phyloP scores from a whole-genome alignment of 2,113 vertebrate genomes.

The Cromileptes altivelis region DNA sequence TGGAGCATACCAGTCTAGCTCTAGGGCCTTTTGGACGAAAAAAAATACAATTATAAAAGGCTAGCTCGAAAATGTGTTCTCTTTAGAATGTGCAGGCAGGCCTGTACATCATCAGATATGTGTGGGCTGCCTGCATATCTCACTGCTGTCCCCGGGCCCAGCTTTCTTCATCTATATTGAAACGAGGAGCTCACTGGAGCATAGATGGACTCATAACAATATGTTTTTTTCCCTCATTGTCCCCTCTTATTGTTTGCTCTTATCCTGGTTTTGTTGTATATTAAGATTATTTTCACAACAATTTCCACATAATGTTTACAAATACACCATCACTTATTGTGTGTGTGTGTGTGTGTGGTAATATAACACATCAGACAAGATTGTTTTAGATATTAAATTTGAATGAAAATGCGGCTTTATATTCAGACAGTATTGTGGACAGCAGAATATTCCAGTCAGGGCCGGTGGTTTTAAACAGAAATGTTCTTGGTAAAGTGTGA shows the following conservation, averaged over 20 bases:
- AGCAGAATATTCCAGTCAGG: background rate
- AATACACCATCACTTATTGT: slow-evolving; percentile 19
- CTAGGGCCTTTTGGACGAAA: slow-evolving; percentile 73
- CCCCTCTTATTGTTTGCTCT: slow-evolving; percentile 65
- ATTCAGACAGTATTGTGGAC: background rate
- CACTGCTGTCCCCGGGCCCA: slow-evolving; percentile 77
- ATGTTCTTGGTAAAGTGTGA: background rate
- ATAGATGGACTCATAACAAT: slow-evolving; percentile 74
- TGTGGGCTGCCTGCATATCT: slow-evolving; percentile 80
- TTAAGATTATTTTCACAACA: slow-evolving; percentile 66
- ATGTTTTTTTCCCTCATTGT: slow-evolving; percentile 70
- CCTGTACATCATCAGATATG: slow-evolving; percentile 84
- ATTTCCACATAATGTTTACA: slow-evolving; percentile 57
- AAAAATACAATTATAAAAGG: slow-evolving; percentile 82
- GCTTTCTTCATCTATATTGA: slow-evolving; percentile 80
- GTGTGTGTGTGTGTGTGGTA: background rate
- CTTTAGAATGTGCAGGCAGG: slow-evolving; percentile 83
- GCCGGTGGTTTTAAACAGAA: background rate
- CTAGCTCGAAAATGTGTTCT: slow-evolving; percentile 83
- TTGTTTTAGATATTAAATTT: slow-evolving; percentile 22
- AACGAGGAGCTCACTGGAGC: slow-evolving; percentile 79
- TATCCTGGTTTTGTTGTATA: slow-evolving; percentile 62
- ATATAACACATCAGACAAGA: slow-evolving; percentile 9
- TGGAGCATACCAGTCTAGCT: slow-evolving; percentile 80
- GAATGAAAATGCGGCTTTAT: slow-evolving; percentile 21